These are phyloP conservation scores for Rhinoderma darwinii DNA, from an alignment of 2,113 vertebrate genomes.

Conservation along the genomic window DNA sequence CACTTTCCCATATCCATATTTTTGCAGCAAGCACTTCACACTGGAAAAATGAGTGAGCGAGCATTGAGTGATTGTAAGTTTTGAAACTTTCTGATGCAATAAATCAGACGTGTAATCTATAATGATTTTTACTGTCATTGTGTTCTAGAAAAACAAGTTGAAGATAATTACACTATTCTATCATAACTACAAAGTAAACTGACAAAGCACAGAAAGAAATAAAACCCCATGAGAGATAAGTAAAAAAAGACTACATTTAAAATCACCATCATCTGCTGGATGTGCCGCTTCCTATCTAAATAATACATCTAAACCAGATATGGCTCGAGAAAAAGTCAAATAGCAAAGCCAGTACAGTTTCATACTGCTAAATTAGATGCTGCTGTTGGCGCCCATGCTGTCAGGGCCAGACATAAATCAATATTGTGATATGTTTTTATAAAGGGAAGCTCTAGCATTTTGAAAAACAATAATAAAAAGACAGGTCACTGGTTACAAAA, in stretches of 20 bases:
- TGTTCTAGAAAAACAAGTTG: background rate
- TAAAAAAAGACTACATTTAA: background rate
- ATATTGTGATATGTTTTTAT: conserved; percentile 18
- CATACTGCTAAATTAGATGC: background rate
- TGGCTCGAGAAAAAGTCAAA: background rate
- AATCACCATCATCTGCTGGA: background rate
- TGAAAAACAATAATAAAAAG: background rate
- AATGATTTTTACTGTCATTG: too few species aligned
- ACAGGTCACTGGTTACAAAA: background rate
- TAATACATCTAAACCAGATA: conserved; percentile 17
- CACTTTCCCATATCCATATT: too few species aligned
- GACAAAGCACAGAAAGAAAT: background rate
- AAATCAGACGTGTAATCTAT: too few species aligned
- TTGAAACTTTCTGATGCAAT: too few species aligned
- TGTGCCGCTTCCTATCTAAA: background rate
- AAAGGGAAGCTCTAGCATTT: background rate
- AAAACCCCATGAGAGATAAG: background rate
- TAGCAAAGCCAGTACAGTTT: background rate
- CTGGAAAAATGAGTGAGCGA: too few species aligned
- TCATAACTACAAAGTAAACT: background rate
- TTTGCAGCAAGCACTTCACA: too few species aligned
- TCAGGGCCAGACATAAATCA: conserved; percentile 9
- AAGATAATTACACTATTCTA: background rate
- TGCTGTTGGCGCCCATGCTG: conserved; percentile 3
- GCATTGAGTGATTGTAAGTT: too few species aligned